A percentile compares a stretch with the other conserved stretches of the same genome.
Evolutionary conservation across 2,888 invertebrate species (phyloP).

Genomic region (Slavum lentiscoides): DNA sequence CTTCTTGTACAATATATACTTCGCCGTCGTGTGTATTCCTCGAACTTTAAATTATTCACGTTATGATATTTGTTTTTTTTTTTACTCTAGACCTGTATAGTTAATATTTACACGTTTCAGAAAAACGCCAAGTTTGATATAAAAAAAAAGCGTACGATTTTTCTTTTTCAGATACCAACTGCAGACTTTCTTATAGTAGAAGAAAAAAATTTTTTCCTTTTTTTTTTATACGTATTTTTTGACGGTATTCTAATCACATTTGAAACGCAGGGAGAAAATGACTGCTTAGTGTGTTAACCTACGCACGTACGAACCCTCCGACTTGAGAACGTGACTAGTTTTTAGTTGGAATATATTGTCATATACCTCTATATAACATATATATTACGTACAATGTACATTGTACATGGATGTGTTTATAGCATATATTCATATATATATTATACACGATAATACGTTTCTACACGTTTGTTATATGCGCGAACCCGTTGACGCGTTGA

Average conservation of each 20-base stretch:
- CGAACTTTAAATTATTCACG: neutral
- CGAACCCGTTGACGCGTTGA: neutral
- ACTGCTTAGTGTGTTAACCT: neutral
- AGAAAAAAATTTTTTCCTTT: no score
- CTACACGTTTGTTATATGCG: no score
- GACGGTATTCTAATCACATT: constrained; percentile 31
- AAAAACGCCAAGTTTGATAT: no score
- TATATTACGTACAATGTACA: neutral
- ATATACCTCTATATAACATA: neutral
- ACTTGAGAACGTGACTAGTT: constrained; percentile 20
- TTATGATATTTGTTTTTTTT: neutral
- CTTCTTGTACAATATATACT: neutral
- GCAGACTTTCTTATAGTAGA: neutral
- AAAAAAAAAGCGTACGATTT: neutral
- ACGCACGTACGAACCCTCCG: constrained; percentile 29
- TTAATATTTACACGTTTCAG: no score
- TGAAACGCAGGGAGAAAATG: neutral
- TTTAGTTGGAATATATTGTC: neutral
- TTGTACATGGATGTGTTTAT: no score
- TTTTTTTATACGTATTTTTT: neutral
- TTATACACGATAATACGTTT: no score
- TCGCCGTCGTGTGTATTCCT: constrained; percentile 16
- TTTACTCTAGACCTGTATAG: neutral
- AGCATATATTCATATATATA: no score
- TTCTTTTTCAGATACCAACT: neutral